phyloP scores from a whole-genome alignment of 2,797 vertebrate species.

The Sebastes minor region DNA sequence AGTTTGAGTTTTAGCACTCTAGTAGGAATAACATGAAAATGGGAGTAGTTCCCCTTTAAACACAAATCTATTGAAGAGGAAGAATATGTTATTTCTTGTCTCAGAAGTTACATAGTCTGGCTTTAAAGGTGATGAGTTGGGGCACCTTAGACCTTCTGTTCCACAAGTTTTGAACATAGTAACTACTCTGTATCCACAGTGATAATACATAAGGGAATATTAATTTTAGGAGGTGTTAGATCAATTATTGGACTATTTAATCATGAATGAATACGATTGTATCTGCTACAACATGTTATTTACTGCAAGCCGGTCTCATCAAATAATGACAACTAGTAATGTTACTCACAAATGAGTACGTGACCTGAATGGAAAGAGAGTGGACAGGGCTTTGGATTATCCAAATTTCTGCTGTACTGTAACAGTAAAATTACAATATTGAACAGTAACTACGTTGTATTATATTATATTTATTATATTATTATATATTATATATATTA shows the following conservation, averaged over 20 bases:
- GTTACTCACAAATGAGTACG: neutral
- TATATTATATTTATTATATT: neutral
- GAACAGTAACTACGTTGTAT: neutral
- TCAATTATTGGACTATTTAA: conserved; percentile 7
- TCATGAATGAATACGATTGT: conserved; percentile 5
- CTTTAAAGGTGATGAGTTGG: neutral
- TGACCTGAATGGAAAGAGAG: neutral
- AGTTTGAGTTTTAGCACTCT: no score
- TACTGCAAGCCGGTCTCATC: neutral
- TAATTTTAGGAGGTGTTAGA: neutral
- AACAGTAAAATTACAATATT: neutral
- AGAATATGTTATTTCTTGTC: no score
- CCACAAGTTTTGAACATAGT: no score
- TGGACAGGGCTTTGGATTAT: neutral
- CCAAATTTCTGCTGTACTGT: neutral
- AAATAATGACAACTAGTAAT: neutral
- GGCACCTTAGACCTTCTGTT: neutral
- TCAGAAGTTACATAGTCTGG: no score
- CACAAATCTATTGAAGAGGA: neutral
- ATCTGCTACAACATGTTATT: neutral
- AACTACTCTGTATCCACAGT: neutral
- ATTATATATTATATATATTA: neutral
- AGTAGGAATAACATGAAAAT: no score
- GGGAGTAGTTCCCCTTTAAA: neutral
- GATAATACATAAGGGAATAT: neutral